Conservation (phyloP, 2,113 vertebrate species). For the Origma solitaria region DNA sequence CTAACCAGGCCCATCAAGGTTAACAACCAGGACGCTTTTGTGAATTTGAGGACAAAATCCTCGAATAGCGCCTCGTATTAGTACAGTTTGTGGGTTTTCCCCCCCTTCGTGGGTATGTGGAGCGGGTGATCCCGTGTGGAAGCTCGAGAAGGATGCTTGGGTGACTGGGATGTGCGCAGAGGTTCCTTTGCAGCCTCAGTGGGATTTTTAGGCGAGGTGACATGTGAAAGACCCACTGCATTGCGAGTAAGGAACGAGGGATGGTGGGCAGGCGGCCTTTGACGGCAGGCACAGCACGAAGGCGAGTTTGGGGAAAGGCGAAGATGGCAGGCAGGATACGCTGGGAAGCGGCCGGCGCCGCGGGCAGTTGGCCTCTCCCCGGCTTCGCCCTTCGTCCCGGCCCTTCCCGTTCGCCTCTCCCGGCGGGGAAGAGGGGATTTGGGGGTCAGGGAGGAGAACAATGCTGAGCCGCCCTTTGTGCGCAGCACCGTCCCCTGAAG, state of each 20-base stretch:
- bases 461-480: constrained; percentile 26
- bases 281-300: not conserved
- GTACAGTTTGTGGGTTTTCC: fast-evolving
- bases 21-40: not conserved
- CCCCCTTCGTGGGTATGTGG: fast-evolving
- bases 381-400: not conserved
- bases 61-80: not conserved
- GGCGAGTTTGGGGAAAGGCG: not conserved
- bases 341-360: not conserved
- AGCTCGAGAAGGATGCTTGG: not conserved
- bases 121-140: not conserved
- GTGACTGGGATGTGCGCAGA: not conserved
- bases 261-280: not conserved
- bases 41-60: not conserved
- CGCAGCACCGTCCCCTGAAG: constrained; percentile 36
- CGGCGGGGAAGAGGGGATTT: not conserved
- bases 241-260: not conserved
- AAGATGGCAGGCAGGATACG: not conserved
- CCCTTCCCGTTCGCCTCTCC: not conserved
- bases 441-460: constrained; percentile 50
- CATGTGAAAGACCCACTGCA: not conserved
- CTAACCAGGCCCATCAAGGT: not conserved
- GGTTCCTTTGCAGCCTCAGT: not conserved
- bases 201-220: not conserved
- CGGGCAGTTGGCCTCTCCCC: not conserved